Conservation (phyloP, 2,888 invertebrate genomes). For the Drosophila flavopinicola region DNA sequence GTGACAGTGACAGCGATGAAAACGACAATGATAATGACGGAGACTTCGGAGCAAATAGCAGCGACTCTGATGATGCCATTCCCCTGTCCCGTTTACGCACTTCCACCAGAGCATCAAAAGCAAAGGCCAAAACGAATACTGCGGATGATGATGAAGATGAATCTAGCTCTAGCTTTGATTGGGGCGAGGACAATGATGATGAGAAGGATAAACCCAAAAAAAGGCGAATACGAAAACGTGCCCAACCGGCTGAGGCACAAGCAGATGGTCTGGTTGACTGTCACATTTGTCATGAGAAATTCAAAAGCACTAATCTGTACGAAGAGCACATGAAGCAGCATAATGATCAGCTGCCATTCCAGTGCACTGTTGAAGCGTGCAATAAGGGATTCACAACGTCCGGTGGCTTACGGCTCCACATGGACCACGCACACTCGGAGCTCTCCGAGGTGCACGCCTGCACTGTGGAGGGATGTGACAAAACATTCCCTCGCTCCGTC, state of each 20-base stretch:
- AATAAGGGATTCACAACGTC: constrained; percentile 79
- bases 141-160: constrained; percentile 32
- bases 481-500: constrained; percentile 72
- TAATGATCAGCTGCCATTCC: constrained; percentile 78
- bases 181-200: constrained; percentile 26
- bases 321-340: constrained; percentile 82
- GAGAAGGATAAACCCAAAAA: constrained; percentile 34
- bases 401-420: constrained; percentile 72
- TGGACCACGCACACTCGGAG: constrained; percentile 79
- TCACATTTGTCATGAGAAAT: constrained; percentile 79
- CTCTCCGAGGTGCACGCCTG: constrained; percentile 71
- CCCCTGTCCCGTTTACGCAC: constrained; percentile 64
- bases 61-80: constrained; percentile 63
- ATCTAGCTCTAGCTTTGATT: constrained; percentile 48
- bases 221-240: constrained; percentile 61
- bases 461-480: constrained; percentile 76
- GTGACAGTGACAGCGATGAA: constrained; percentile 1
- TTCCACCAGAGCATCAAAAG: constrained; percentile 10
- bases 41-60: constrained; percentile 61
- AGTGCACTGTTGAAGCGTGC: constrained; percentile 77
- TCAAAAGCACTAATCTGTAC: constrained; percentile 73
- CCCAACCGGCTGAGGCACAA: constrained; percentile 54
- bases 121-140: constrained; percentile 24
- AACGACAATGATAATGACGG: constrained; percentile 64
- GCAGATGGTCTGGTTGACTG: constrained; percentile 70